phyloP scores from a whole-genome alignment of 2,888 invertebrate species.

The Notocelia uddmanniana region DNA sequence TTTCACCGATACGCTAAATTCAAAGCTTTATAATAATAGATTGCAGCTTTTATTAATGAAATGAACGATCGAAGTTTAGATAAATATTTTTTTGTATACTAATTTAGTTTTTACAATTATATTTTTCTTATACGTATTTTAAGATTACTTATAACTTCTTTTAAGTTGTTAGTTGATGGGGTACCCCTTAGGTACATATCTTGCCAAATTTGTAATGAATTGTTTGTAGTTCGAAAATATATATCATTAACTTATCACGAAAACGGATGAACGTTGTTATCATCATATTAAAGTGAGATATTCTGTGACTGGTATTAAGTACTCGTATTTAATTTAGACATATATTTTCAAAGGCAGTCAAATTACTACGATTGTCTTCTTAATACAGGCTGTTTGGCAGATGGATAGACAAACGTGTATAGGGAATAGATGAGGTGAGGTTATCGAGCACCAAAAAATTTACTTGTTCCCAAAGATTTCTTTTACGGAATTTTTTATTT shows the following conservation, averaged over 20 bases:
- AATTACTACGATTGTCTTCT: background rate
- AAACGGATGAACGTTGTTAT: background rate
- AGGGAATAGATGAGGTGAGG: too few species aligned
- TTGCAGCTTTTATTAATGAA: conserved; percentile 36
- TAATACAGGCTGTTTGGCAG: too few species aligned
- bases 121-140: conserved; percentile 43
- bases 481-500: too few species aligned
- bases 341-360: background rate
- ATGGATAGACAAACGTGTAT: too few species aligned
- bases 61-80: conserved; percentile 41
- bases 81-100: conserved; percentile 46
- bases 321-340: background rate
- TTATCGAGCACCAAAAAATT: too few species aligned
- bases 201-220: conserved; percentile 11
- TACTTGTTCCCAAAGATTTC: too few species aligned
- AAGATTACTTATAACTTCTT: conserved; percentile 46
- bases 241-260: conserved; percentile 1
- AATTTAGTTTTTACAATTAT: conserved; percentile 45
- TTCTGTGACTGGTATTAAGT: background rate
- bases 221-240: background rate
- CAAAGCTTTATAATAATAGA: conserved; percentile 35
- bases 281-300: background rate
- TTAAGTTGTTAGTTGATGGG: conserved; percentile 42
- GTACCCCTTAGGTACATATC: conserved; percentile 39
- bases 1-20: conserved; percentile 26